Evolutionary conservation across 2,888 invertebrate species (phyloP), one percentile per base, ranked within the genome.

Genomic region (Argynnis bischoffii): DNA sequence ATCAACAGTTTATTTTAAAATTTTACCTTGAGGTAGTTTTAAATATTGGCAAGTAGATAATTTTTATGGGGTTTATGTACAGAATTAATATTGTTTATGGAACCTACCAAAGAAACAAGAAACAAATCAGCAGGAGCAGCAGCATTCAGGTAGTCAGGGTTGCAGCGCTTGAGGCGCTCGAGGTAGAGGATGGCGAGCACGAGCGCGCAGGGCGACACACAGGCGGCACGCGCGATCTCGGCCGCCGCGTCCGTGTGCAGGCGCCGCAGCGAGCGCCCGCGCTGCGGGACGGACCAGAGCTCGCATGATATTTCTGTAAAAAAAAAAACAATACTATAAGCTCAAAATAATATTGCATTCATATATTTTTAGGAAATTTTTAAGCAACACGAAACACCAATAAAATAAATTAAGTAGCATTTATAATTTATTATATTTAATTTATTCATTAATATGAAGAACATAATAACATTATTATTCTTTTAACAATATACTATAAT

Each of bases 151-250:
- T 98, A 99, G 75, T 96, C 95, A 0, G 97, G 96, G 92, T 98
- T 97, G 78, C 94, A 94, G 71, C 94, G 93, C 84, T 96, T 96
- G 65, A 99, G 94, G 74, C 99, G 95, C 90, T 99, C 98, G 78
- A 99, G 94, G 89, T 99, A 99, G 55, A 99, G 94, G 81, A 99
- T 93, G 41, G 99, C 98, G 79, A 99, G 94, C 76, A 99, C 96
- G 65, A 99, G 94, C 15, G 98, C 97, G 84, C 98, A 98, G 0
- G 99, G 98, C 11, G 98, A 97, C 74, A 98, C 96, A 85, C 96
- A 97, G 6, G 98, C 97, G 79, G 95, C 95, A 80, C 96, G 94
- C 66, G 95, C 95, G 73, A 97, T 94, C 80, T 94, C 94, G 57
- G 96, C 96, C 72, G 97, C 97, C 77, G 95, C 95, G 78, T 96